phyloP scores from a whole-genome alignment of 2,113 vertebrate species.

The Mohoua ochrocephala region DNA sequence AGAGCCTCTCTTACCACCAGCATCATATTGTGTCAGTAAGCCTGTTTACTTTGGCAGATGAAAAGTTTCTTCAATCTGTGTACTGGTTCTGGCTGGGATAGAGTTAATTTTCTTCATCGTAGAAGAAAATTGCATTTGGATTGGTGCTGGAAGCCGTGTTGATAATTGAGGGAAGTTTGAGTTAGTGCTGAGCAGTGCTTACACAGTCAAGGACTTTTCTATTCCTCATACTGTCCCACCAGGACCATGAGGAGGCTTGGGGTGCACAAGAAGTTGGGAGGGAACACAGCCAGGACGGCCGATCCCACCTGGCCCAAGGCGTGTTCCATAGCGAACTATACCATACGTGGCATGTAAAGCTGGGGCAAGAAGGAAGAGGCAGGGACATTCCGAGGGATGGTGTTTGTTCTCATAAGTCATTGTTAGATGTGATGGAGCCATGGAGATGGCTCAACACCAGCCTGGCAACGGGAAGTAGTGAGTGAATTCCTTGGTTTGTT shows the following conservation, averaged over 20 bases:
- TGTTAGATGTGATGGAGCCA: neutral
- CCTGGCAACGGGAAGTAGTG: neutral
- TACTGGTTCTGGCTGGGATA: neutral
- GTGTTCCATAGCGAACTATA: neutral
- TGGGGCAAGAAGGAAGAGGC: neutral
- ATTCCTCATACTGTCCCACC: neutral
- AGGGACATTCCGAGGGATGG: neutral
- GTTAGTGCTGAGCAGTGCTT: neutral
- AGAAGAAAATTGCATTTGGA: neutral
- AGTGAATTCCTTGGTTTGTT: neutral
- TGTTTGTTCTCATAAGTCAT: neutral
- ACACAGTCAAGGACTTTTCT: neutral
- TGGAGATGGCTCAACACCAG: neutral
- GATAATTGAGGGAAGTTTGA: neutral
- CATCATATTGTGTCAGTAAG: neutral
- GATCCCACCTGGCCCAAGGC: neutral
- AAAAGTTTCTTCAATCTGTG: neutral
- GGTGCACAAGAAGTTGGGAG: neutral
- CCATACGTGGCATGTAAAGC: neutral
- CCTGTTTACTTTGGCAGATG: neutral
- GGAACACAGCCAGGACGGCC: neutral
- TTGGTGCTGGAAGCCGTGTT: neutral
- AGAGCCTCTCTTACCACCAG: neutral
- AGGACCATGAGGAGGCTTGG: neutral
- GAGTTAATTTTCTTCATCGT: neutral